phyloP scores from a whole-genome alignment of 2,797 vertebrate genomes.

The Gymnoscopelus microlampas region DNA sequence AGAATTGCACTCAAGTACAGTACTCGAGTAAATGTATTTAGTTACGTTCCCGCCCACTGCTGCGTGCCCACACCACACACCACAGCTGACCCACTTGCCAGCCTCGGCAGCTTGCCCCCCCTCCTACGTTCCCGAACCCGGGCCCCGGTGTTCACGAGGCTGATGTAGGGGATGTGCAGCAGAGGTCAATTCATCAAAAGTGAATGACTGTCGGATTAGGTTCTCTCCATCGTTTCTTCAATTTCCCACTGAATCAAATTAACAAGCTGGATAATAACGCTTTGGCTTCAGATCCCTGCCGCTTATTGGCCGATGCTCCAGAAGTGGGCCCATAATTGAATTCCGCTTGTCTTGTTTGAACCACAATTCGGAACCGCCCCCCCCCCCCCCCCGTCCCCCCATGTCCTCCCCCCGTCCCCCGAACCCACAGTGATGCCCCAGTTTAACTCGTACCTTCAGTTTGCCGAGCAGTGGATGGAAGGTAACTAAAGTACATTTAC shows the following conservation, averaged over 20 bases:
- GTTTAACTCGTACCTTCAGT: conserved; percentile 28
- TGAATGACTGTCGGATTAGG: conserved; percentile 48
- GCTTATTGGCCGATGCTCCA: conserved; percentile 60
- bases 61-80: too few species aligned
- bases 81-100: conserved; percentile 21
- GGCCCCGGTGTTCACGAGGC: conserved; percentile 38
- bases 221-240: conserved; percentile 38
- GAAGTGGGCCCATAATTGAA: conserved; percentile 60
- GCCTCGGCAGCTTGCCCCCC: conserved; percentile 21
- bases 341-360: conserved; percentile 46
- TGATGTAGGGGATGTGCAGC: conserved; percentile 22
- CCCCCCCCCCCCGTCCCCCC: too few species aligned
- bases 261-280: conserved; percentile 66
- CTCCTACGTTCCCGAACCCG: conserved; percentile 5
- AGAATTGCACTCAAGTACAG: too few species aligned
- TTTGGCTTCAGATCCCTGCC: conserved; percentile 47
- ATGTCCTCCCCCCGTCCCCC: not conserved
- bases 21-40: too few species aligned
- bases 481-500: too few species aligned
- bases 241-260: conserved; percentile 65
- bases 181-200: conserved; percentile 56
- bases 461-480: not conserved
- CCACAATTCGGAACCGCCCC: conserved; percentile 21
- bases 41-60: too few species aligned
- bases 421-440: conserved; percentile 52